Percentiles rank a stretch among this genome's conserved stretches.
phyloP scores from a whole-genome alignment of 2,113 vertebrate species.

The Chinchilla lanigera region DNA sequence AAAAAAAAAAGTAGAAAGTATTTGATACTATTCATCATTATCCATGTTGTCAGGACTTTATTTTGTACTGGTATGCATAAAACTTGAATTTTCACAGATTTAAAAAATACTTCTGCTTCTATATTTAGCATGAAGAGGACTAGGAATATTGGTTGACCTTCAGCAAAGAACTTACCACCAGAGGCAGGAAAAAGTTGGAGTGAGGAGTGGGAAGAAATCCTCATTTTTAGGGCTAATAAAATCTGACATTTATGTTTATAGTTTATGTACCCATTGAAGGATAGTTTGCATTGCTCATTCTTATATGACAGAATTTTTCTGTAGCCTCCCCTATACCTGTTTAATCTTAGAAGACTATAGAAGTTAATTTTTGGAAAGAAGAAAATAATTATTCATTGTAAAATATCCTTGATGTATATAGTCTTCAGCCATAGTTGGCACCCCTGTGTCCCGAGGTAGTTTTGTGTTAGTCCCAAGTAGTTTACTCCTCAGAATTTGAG shows the following conservation, averaged over 20 bases:
- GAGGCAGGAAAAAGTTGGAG: not conserved
- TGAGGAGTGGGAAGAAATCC: not conserved
- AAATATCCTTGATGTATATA: not conserved
- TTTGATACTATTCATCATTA: slow-evolving; percentile 56
- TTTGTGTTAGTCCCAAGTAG: not conserved
- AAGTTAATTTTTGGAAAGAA: not conserved
- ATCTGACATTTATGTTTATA: not conserved
- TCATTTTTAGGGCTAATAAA: not conserved
- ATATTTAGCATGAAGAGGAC: not conserved
- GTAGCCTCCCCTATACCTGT: not conserved
- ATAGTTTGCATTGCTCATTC: not conserved
- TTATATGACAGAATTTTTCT: not conserved
- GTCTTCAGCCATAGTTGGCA: not conserved
- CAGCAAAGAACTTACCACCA: not conserved
- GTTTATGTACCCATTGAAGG: not conserved
- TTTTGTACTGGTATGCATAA: slow-evolving; percentile 46
- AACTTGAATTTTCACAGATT: not conserved
- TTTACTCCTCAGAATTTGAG: not conserved
- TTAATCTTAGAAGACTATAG: not conserved
- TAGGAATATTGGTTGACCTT: not conserved
- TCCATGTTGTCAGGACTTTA: slow-evolving; percentile 49
- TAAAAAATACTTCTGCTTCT: slow-evolving; percentile 59
- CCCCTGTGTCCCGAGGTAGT: not conserved
- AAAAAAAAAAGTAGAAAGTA: slow-evolving; percentile 47
- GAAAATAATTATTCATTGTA: not conserved